Conservation (phyloP, 2,113 vertebrate species). For the Aleadryas rufinucha region DNA sequence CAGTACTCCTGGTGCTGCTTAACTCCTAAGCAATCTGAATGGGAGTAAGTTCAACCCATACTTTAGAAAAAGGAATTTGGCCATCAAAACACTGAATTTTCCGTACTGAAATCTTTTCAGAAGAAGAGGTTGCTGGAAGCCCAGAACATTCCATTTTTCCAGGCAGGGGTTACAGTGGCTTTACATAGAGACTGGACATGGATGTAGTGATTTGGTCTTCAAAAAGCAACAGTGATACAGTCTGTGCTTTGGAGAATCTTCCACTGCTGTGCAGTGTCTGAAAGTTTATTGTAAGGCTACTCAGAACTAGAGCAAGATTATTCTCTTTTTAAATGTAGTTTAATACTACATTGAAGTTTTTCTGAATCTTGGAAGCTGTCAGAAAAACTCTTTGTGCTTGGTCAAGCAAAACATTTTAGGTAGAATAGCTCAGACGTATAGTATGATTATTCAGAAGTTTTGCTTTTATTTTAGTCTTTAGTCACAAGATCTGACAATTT, state of each 20-base stretch:
- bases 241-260: neutral
- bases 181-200: rapidly evolving
- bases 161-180: neutral
- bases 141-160: neutral
- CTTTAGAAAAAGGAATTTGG: neutral
- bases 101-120: neutral
- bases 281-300: neutral
- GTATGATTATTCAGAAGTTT: neutral
- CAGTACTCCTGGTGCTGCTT: neutral
- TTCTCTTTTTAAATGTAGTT: neutral
- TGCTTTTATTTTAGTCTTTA: neutral
- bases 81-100: neutral
- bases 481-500: neutral
- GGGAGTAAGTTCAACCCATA: neutral
- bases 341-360: neutral
- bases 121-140: neutral
- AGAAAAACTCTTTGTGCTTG: neutral
- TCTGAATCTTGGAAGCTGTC: neutral
- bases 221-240: neutral
- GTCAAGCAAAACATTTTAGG: neutral
- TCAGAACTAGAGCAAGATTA: neutral
- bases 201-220: neutral
- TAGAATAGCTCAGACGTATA: neutral
- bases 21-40: neutral
- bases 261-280: neutral